Percentiles rank a stretch among this genome's conserved stretches.
phyloP scores from a whole-genome alignment of 2,797 vertebrate genomes.

The Etheostoma nigrum region DNA sequence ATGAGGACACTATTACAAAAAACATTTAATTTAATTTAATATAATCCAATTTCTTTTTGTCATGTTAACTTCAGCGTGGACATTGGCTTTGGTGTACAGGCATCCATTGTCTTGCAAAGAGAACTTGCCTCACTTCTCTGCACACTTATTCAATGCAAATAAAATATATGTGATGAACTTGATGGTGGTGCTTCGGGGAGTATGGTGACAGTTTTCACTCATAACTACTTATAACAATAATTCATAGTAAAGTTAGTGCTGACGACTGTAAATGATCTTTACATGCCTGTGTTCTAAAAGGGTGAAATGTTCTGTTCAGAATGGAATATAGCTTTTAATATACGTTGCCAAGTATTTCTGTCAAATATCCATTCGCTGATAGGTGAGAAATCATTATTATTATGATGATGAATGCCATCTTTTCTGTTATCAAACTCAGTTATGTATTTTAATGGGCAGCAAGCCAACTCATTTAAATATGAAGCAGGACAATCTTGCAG shows the following conservation, averaged over 20 bases:
- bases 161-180: neutral
- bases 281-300: neutral
- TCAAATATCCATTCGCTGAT: constrained; percentile 1
- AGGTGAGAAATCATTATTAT: constrained; percentile 1
- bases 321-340: constrained; percentile 33
- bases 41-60: neutral
- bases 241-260: neutral
- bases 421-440: neutral
- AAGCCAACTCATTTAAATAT: neutral
- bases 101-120: neutral
- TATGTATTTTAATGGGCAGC: constrained; percentile 8
- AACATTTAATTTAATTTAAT: neutral
- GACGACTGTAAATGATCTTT: neutral
- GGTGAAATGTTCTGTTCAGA: neutral
- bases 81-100: neutral
- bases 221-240: neutral
- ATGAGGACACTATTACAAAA: neutral
- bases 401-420: neutral
- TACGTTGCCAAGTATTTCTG: constrained; percentile 30
- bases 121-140: neutral
- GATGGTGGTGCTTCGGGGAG: neutral
- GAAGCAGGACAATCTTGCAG: constrained; percentile 49
- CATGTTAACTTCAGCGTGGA: neutral
- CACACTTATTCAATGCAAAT: neutral
- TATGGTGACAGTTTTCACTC: neutral